A percentile compares a stretch with the other conserved stretches of the same genome.
phyloP scores from a whole-genome alignment of 2,888 invertebrate genomes.

The Ectemnius continuus region DNA sequence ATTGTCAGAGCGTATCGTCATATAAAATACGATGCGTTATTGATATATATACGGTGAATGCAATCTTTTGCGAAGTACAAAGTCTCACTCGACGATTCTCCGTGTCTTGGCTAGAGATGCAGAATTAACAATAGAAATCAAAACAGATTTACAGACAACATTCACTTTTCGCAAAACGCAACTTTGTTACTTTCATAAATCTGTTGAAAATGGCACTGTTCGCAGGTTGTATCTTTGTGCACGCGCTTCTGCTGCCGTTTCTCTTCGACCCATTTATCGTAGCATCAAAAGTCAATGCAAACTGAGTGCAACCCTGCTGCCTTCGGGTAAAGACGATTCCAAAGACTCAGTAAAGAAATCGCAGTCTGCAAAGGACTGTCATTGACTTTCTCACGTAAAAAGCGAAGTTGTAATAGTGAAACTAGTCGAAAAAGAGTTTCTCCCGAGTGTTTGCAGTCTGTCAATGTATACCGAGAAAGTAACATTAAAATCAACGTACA shows the following conservation, averaged over 20 bases:
- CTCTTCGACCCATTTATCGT: background rate
- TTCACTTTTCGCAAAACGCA: constrained; percentile 49
- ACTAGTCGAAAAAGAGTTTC: too few species aligned
- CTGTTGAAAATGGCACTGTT: constrained; percentile 56
- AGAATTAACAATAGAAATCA: constrained; percentile 55
- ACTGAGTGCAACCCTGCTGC: background rate
- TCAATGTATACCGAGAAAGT: too few species aligned
- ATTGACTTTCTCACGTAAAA: too few species aligned
- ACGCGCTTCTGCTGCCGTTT: constrained; percentile 23
- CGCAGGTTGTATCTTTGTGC: constrained; percentile 43
- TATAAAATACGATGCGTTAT: too few species aligned
- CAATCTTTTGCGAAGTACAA: too few species aligned
- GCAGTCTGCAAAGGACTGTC: background rate
- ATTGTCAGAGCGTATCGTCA: too few species aligned
- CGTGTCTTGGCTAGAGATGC: constrained; percentile 32
- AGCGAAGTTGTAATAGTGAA: too few species aligned
- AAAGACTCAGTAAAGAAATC: constrained; percentile 12
- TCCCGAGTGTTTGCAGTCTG: too few species aligned
- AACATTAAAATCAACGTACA: too few species aligned
- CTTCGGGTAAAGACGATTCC: constrained; percentile 1
- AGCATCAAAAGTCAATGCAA: background rate
- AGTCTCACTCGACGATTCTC: too few species aligned
- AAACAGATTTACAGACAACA: constrained; percentile 51
- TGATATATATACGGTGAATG: too few species aligned
- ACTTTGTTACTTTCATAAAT: constrained; percentile 60